A percentile compares a stretch with the other conserved stretches of the same genome.
Conservation (phyloP, 1,140 invertebrate species). For the Drosophila sechellia region DNA sequence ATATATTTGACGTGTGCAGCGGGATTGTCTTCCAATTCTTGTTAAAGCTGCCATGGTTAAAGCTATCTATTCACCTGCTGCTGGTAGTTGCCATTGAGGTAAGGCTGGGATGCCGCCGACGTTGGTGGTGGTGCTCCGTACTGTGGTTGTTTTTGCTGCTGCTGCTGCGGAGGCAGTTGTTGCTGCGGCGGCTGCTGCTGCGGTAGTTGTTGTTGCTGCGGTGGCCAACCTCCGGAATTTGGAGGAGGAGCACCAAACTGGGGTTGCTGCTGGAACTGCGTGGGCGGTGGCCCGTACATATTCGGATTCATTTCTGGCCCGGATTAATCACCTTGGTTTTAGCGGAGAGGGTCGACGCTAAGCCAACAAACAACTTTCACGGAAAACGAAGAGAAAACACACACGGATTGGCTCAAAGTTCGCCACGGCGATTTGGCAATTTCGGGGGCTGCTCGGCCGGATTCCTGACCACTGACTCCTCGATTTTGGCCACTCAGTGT, state of each 20-base stretch:
- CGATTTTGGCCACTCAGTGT: conserved; percentile 23
- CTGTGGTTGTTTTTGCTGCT: conserved; percentile 50
- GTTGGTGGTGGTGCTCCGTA: conserved; percentile 62
- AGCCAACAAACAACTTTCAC: conserved; percentile 70
- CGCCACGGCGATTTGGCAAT: conserved; percentile 34
- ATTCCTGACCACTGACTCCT: conserved; percentile 35
- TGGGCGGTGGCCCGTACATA: conserved; percentile 70
- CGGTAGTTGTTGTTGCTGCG: conserved; percentile 54
- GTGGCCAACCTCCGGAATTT: conserved; percentile 65
- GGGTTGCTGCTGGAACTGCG: conserved; percentile 64
- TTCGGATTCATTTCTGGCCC: conserved; percentile 66
- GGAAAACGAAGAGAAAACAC: conserved; percentile 26
- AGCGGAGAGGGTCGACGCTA: background rate
- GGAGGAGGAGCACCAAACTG: conserved; percentile 64
- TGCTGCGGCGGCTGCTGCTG: conserved; percentile 25
- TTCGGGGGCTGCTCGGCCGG: conserved; percentile 24
- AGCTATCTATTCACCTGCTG: conserved; percentile 70
- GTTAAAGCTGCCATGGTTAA: too few species aligned
- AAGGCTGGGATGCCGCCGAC: conserved; percentile 53
- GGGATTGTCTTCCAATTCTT: background rate
- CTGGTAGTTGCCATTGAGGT: conserved; percentile 79
- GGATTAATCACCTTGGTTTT: conserved; percentile 10
- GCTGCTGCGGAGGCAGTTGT: conserved; percentile 16
- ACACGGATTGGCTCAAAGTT: conserved; percentile 68
- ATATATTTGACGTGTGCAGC: background rate